Evolutionary conservation across 2,113 vertebrate species (phyloP).

Genomic region (Zapornia atra): DNA sequence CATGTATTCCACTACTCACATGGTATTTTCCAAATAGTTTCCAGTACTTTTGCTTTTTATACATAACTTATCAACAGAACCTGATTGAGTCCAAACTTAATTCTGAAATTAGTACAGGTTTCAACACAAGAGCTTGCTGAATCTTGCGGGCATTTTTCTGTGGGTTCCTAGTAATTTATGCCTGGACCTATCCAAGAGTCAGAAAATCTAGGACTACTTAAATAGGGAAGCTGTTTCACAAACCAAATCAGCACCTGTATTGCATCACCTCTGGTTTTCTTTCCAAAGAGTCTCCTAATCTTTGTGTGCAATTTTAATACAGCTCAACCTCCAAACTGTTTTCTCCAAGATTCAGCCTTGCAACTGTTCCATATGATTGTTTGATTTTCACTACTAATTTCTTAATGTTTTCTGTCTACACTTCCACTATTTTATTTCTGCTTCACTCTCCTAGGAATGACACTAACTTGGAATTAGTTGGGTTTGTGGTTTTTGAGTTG

Average conservation of each 20-base stretch:
- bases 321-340: background rate
- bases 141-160: background rate
- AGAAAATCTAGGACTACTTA: background rate
- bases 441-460: background rate
- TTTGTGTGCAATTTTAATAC: background rate
- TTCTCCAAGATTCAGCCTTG: background rate
- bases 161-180: background rate
- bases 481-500: background rate
- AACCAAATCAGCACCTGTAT: background rate
- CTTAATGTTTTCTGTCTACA: background rate
- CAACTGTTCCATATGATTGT: background rate
- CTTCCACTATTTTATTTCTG: background rate
- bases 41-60: background rate
- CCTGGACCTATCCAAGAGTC: background rate
- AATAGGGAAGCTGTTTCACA: background rate
- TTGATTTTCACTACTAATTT: background rate
- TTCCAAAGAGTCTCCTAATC: background rate
- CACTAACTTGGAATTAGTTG: background rate
- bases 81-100: background rate
- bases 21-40: background rate
- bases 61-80: background rate
- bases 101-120: background rate
- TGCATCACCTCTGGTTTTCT: background rate
- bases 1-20: background rate
- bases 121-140: background rate